Base-by-base conservation (phyloP, 1,140 invertebrate genomes). In the Drosophila lacertosa region DNA sequence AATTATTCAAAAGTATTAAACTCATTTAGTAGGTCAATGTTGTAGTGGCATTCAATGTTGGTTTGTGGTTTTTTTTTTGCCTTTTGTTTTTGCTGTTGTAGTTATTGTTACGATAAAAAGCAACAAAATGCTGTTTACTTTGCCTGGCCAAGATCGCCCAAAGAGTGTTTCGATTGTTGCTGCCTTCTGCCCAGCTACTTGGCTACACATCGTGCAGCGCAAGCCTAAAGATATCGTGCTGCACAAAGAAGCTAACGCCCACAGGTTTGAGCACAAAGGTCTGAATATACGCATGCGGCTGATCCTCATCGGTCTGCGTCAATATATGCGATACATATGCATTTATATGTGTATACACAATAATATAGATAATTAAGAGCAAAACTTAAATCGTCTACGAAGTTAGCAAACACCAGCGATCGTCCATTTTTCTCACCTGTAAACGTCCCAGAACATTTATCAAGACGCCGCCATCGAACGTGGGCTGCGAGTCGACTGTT, bases 401-500 rank as follows among this genome's bases (percentile, higher is more conserved):
- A 26, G 26, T 29, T 29, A 29, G 7, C 26, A 7, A 59, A 11
- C 22, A 15, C 45, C 24, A 48, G 2, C 0, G 32, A 37, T 24
- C 24, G 6, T 4, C 4, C 5, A 29, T 37, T 22, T n/a, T n/a
- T 91, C 90, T 93, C 93, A 98, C 97, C 95, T 98, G 96, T 84
- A 99, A 93, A 93, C 97, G 95, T 82, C 97, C 98, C 66, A 98
- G 93, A 33, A 98, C 97, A 93, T 97, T 97, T 74, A 98, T 97
- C 91, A 98, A 92, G 67, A 99, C 95, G 60, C 98, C 97, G 40
- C 97, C 97, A 93, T 98, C 97, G 89, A 97, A 97, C 94, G 97
- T 98, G 37, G 97, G 98, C 92, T 98, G 98, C 63, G 96, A 97
- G 92, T 99, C 98, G 42, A 98, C 95, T n/a, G 96, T 95, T 57